phyloP scores from a whole-genome alignment of 2,113 vertebrate genomes.

The Triplophysa tibetana region DNA sequence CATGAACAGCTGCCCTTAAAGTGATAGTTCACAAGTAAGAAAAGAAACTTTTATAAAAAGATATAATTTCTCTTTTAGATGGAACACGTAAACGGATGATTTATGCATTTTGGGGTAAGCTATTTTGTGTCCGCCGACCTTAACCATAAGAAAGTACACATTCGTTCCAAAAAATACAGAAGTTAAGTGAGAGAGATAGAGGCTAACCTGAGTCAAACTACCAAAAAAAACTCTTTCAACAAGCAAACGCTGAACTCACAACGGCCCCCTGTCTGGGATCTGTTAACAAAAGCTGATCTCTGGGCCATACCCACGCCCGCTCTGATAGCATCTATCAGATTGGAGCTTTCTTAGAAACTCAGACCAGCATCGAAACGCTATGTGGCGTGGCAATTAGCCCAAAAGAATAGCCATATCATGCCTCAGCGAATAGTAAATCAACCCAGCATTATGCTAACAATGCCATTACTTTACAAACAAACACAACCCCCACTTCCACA shows the following conservation, averaged over 20 bases:
- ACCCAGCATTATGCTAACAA: conserved; percentile 58
- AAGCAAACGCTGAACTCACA: conserved; percentile 14
- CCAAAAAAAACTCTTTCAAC: background rate
- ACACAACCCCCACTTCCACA: conserved; percentile 37
- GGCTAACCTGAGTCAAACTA: background rate
- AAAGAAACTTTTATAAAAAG: too few species aligned
- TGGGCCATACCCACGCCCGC: conserved; percentile 20
- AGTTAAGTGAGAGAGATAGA: background rate
- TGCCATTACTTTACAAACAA: conserved; percentile 54
- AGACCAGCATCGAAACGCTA: conserved; percentile 26
- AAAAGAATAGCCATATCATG: conserved; percentile 48
- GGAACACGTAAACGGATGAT: too few species aligned
- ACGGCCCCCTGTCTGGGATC: background rate
- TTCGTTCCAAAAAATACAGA: background rate
- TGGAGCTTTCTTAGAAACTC: conserved; percentile 29
- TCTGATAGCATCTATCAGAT: conserved; percentile 43
- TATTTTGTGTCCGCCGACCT: background rate
- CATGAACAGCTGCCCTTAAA: conserved; percentile 6
- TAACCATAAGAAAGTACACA: background rate
- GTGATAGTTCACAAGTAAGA: too few species aligned
- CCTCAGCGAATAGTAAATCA: conserved; percentile 52
- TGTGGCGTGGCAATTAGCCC: conserved; percentile 55
- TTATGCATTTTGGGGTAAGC: background rate
- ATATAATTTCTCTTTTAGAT: too few species aligned
- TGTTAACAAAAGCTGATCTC: conserved; percentile 48